Percentiles rank a stretch among this genome's conserved stretches.
Conservation (phyloP, 2,113 vertebrate species). For the Hiodon alosoides region DNA sequence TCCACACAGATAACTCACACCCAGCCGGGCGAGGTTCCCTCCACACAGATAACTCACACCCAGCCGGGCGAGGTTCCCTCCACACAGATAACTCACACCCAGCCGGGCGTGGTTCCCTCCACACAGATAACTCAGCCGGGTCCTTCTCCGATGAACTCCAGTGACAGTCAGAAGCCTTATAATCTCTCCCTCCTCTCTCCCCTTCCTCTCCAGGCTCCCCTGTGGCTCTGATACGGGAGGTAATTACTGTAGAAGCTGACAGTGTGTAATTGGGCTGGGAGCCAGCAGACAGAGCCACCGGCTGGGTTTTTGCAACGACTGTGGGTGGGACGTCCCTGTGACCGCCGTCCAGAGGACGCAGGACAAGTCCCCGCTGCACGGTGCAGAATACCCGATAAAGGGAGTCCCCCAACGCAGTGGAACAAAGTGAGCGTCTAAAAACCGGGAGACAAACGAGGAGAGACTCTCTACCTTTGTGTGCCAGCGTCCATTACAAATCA, state of each 20-base stretch:
- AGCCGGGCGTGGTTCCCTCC: background rate
- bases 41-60: background rate
- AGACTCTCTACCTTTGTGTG: no score
- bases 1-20: background rate
- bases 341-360: no score
- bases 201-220: constrained; percentile 12
- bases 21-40: background rate
- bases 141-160: background rate
- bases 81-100: background rate
- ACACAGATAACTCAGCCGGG: background rate
- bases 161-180: constrained; percentile 2
- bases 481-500: no score
- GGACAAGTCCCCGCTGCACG: no score
- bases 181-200: constrained; percentile 2
- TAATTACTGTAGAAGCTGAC: constrained; percentile 28
- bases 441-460: no score
- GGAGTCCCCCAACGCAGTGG: no score
- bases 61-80: background rate
- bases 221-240: constrained; percentile 20
- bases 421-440: no score
- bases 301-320: constrained; percentile 11
- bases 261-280: constrained; percentile 25
- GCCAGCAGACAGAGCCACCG: constrained; percentile 23
- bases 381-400: no score
- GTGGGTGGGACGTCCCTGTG: background rate